Evolutionary conservation across 2,113 vertebrate genomes (phyloP).

Genomic region (Bambusicola thoracicus): DNA sequence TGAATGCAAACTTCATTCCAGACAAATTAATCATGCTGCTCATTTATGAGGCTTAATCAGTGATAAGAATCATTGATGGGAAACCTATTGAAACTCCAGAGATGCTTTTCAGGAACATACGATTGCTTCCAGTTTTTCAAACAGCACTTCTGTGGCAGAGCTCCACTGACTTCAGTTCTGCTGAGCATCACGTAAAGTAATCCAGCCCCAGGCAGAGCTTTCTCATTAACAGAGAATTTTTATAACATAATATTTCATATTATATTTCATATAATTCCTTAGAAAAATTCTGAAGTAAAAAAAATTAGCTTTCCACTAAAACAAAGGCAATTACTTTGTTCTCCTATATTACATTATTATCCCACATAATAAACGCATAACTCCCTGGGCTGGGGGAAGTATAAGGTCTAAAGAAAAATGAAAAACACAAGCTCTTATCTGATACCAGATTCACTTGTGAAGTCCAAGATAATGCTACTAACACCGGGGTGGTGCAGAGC

Average conservation of each 20-base stretch:
- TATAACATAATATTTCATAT: neutral
- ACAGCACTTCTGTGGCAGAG: neutral
- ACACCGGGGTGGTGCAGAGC: neutral
- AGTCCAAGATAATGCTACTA: neutral
- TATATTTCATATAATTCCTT: neutral
- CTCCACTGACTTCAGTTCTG: neutral
- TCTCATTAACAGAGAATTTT: constrained; percentile 7
- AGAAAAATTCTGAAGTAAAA: neutral
- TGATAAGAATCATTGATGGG: neutral
- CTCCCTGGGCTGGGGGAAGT: neutral
- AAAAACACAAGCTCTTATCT: neutral
- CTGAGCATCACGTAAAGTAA: neutral
- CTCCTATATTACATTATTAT: neutral
- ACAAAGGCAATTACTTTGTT: neutral
- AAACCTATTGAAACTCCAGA: neutral
- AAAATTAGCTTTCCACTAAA: neutral
- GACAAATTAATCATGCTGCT: neutral
- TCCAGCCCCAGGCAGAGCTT: neutral
- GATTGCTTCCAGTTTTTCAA: neutral
- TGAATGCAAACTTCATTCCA: neutral
- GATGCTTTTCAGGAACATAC: neutral
- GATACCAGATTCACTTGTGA: neutral
- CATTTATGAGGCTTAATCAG: neutral
- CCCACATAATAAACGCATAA: neutral
- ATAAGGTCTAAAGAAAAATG: neutral